Conservation (phyloP, 2,888 invertebrate species). For the Emmelina monodactyla region DNA sequence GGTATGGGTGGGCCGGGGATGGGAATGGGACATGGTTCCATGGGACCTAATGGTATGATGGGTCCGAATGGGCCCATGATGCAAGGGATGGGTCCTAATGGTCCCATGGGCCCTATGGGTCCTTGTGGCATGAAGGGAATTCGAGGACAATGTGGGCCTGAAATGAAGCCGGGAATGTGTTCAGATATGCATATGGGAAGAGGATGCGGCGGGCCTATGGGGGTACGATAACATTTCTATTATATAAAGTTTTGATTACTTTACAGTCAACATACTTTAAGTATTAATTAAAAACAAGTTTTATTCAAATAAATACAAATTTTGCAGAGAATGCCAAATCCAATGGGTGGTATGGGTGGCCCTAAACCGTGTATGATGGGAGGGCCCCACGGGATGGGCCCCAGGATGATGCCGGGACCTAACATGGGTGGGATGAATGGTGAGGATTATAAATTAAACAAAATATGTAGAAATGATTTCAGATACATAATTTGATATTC, state of each 20-base stretch:
- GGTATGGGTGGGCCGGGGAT: constrained; percentile 37
- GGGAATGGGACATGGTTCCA: constrained; percentile 40
- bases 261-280: too few relatives aligned
- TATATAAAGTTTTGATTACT: too few relatives aligned
- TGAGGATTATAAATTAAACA: too few relatives aligned
- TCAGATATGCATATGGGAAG: constrained; percentile 62
- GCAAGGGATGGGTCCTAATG: constrained; percentile 50
- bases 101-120: constrained; percentile 61
- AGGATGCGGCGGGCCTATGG: constrained; percentile 61
- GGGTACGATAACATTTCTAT: too few relatives aligned
- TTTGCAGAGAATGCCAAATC: constrained; percentile 56
- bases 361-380: constrained; percentile 63
- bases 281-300: too few relatives aligned
- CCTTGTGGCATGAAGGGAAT: constrained; percentile 61
- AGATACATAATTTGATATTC: too few relatives aligned
- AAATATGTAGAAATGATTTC: too few relatives aligned
- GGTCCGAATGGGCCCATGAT: constrained; percentile 50
- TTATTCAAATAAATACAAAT: too few relatives aligned
- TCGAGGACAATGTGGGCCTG: constrained; percentile 54
- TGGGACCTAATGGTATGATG: constrained; percentile 43
- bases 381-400: constrained; percentile 58
- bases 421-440: constrained; percentile 61
- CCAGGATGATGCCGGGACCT: constrained; percentile 61
- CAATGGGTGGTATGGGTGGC: constrained; percentile 61
- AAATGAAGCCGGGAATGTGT: constrained; percentile 60